These are phyloP conservation scores for Drosophila ficusphila DNA, from an alignment of 1,140 invertebrate species.

Conservation along the genomic window DNA sequence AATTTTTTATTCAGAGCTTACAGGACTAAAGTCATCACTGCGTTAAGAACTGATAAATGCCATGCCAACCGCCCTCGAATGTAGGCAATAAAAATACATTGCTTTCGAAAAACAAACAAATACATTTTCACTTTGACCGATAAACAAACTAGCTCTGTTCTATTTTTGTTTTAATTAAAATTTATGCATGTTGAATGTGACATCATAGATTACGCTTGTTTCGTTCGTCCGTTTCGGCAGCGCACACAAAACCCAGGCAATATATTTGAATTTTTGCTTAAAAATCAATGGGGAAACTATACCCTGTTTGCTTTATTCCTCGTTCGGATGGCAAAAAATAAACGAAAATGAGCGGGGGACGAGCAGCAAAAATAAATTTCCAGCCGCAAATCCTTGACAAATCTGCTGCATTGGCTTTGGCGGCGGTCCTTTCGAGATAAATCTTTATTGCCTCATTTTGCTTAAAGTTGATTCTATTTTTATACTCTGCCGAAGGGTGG, in stretches of 20 bases:
- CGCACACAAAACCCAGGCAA: background rate
- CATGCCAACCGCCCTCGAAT: conserved; percentile 2
- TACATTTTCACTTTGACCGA: conserved; percentile 43
- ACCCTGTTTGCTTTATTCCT: conserved; percentile 34
- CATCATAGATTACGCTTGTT: conserved; percentile 63
- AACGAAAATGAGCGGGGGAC: conserved; percentile 31
- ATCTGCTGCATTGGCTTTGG: conserved; percentile 74
- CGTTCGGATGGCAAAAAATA: conserved; percentile 22
- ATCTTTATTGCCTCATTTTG: conserved; percentile 81
- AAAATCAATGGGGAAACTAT: conserved; percentile 55
- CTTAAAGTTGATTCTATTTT: conserved; percentile 70
- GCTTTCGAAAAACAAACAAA: conserved; percentile 25
- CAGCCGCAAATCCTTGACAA: conserved; percentile 77
- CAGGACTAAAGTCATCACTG: conserved; percentile 15
- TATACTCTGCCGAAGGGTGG: conserved; percentile 30
- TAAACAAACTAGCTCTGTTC: conserved; percentile 17
- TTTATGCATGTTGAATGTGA: conserved; percentile 68
- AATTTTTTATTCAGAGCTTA: background rate
- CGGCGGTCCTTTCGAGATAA: conserved; percentile 59
- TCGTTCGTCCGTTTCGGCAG: too few relatives aligned
- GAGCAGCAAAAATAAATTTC: conserved; percentile 70
- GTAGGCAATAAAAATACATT: conserved; percentile 16
- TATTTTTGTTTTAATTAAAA: conserved; percentile 69
- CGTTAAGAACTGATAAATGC: conserved; percentile 39
- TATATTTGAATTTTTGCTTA: conserved; percentile 33